Evolutionary conservation across 2,888 invertebrate genomes (phyloP).

Genomic region (Rapana venosa): DNA sequence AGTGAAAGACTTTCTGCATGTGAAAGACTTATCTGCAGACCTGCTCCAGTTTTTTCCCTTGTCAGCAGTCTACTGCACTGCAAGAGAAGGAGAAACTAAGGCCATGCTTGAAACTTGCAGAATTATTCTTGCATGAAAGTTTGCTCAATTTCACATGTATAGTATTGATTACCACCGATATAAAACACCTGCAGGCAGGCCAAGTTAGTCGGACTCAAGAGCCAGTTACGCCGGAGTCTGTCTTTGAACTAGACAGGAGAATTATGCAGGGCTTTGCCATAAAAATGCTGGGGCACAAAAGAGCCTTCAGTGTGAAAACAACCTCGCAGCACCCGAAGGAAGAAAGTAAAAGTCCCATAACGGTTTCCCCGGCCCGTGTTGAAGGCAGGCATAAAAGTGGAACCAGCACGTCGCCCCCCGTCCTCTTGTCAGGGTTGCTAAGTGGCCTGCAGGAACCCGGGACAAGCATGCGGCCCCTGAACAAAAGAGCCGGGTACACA

Average conservation of each 20-base stretch:
- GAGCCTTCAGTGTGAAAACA: background rate
- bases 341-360: constrained; percentile 11
- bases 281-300: background rate
- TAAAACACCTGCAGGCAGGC: too few relatives aligned
- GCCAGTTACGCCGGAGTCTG: too few relatives aligned
- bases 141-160: too few relatives aligned
- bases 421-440: constrained; percentile 3
- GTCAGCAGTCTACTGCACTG: too few relatives aligned
- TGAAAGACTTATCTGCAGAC: too few relatives aligned
- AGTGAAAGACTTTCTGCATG: too few relatives aligned
- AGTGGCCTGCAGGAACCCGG: background rate
- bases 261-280: constrained; percentile 9
- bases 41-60: too few relatives aligned
- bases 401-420: background rate
- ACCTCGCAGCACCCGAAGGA: background rate
- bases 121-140: too few relatives aligned
- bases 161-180: too few relatives aligned
- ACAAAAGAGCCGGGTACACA: background rate
- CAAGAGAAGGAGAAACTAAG: too few relatives aligned
- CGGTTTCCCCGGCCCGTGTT: background rate
- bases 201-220: too few relatives aligned
- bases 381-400: constrained; percentile 2
- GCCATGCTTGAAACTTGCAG: too few relatives aligned
- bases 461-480: background rate
- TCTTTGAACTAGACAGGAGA: background rate